Evolutionary conservation across 2,113 vertebrate genomes (phyloP), one percentile per base, ranked within the genome.

Genomic region (Amphiprion percula): DNA sequence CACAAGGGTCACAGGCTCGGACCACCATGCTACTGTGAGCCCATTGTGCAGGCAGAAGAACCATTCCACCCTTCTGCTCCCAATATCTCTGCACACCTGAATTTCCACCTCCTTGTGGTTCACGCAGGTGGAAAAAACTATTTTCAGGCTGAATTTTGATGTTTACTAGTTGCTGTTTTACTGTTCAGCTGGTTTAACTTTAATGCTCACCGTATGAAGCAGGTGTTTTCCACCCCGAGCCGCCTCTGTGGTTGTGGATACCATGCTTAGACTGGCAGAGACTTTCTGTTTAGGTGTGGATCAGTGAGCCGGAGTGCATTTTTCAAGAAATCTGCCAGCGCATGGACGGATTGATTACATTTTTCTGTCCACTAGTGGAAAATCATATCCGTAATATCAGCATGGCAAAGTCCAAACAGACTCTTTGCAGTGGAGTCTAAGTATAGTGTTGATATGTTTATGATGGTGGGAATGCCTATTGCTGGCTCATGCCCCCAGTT

Each of bases 381-480:
- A 81, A 73, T 56, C 74, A 52, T 56, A 61, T 74, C 58, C 10
- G 33, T 67, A 64, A 82, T 56, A 87, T 86, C 65, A 89, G 79
- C 76, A 90, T 26, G 65, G 41, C 26, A 69, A 68, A 71, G 69
- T 62, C 84, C 74, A 84, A 83, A 88, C 76, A 82, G 56, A 21
- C 54, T 61, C 68, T 12, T 52, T 71, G 61, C 66, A 73, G 74
- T 70, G 68, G 37, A n/a, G 62, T 54, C 68, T 89, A 68, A 91
- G 85, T 76, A 74, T 55, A 79, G 74, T 62, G 59, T 33, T 52
- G 65, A 77, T 86, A 33, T 1, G 60, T 87, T 87, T 86, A 82
- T 68, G 85, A 69, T 44, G 39, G 56, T 17, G 24, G 60, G 58
- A 64, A 73, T 67, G 61, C 65, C 53, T 67, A 68, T 70, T 70